Conservation (phyloP, 2,797 vertebrate genomes). For the Lophius americanus region DNA sequence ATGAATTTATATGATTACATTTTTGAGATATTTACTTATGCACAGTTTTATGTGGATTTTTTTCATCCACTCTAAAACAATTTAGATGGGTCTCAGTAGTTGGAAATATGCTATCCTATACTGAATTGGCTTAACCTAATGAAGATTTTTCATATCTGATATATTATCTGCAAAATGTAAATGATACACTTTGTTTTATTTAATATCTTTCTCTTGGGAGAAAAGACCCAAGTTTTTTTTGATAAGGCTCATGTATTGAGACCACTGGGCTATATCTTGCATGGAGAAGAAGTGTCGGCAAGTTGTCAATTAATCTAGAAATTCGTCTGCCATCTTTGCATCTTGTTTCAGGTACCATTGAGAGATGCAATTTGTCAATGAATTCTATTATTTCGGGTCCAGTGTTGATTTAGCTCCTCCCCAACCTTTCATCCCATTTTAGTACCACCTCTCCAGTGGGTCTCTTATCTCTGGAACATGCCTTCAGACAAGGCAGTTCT, state of each 20-base stretch:
- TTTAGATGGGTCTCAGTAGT: conserved; percentile 16
- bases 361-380: conserved; percentile 22
- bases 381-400: conserved; percentile 50
- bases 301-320: neutral
- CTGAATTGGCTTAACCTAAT: conserved; percentile 5
- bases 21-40: conserved; percentile 53
- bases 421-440: conserved; percentile 53
- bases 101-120: conserved; percentile 11
- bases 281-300: neutral
- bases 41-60: conserved; percentile 36
- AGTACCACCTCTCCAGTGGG: conserved; percentile 41
- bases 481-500: conserved; percentile 49
- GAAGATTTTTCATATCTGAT: conserved; percentile 8
- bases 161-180: conserved; percentile 14
- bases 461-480: conserved; percentile 65
- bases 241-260: neutral
- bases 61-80: conserved; percentile 5
- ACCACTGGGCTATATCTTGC: neutral
- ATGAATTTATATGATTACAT: conserved; percentile 40
- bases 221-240: conserved; percentile 33
- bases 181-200: conserved; percentile 14
- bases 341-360: conserved; percentile 20
- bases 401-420: conserved; percentile 54
- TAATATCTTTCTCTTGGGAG: conserved; percentile 14
- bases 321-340: neutral